These are phyloP conservation scores for Tragelaphus scriptus DNA, from an alignment of 2,113 vertebrate genomes.

Conservation along the genomic window DNA sequence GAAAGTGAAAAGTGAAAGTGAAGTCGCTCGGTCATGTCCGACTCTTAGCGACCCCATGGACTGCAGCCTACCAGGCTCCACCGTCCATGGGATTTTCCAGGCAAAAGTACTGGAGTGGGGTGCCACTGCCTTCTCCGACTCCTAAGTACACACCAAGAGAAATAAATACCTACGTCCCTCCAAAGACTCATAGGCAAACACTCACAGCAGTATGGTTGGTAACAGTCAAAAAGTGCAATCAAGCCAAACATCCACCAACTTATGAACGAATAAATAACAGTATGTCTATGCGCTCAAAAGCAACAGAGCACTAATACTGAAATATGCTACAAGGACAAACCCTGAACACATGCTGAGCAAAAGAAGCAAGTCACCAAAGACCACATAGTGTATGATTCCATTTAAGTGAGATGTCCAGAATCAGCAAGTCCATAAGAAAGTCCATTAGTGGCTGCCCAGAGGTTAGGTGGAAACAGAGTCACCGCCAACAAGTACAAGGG, in stretches of 20 bases:
- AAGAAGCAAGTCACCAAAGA: background rate
- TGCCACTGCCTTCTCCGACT: too few species aligned
- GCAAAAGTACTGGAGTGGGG: too few species aligned
- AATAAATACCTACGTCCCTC: background rate
- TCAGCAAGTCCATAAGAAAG: background rate
- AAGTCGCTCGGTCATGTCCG: too few species aligned
- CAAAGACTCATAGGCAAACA: background rate
- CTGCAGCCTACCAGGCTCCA: too few species aligned
- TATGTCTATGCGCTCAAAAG: background rate
- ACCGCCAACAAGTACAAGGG: background rate
- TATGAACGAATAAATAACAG: background rate
- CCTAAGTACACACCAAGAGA: background rate
- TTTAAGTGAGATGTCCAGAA: background rate
- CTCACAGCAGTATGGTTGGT: background rate
- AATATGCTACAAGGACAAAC: background rate
- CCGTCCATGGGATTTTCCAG: too few species aligned
- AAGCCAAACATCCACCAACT: background rate
- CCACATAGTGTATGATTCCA: background rate
- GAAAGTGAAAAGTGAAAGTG: too few species aligned
- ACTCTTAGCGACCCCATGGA: too few species aligned
- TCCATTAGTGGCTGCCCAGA: background rate
- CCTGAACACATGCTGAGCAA: background rate
- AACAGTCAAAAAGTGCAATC: background rate
- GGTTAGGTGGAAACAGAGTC: background rate
- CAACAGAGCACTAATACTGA: background rate